Evolutionary conservation across 2,113 vertebrate genomes (phyloP).

Genomic region (Glaucidium brasilianum): DNA sequence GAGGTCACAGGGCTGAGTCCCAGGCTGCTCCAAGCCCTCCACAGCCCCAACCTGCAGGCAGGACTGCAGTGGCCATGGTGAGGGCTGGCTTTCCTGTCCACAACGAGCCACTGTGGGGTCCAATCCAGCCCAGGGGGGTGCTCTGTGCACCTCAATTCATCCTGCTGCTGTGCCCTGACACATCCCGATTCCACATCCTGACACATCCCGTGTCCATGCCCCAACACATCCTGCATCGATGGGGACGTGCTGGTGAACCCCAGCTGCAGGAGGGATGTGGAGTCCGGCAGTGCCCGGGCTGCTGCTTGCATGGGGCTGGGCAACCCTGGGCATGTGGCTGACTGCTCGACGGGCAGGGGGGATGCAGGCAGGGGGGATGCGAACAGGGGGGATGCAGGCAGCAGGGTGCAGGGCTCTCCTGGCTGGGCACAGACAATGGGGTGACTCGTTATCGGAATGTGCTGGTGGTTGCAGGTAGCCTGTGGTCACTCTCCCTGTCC

Average conservation of each 20-base stretch:
- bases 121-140: accelerated
- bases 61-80: neutral
- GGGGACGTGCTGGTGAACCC: neutral
- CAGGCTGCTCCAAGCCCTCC: neutral
- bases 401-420: neutral
- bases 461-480: neutral
- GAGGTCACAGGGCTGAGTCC: neutral
- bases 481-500: neutral
- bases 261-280: neutral
- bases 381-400: neutral
- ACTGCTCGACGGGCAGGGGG: too few species aligned
- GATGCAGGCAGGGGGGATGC: neutral
- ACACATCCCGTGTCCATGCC: neutral
- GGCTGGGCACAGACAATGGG: neutral
- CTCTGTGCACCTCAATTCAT: neutral
- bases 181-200: accelerated
- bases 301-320: neutral
- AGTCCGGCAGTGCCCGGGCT: accelerated
- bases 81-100: neutral
- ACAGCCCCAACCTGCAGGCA: neutral
- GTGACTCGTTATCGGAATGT: neutral
- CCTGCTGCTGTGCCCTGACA: neutral
- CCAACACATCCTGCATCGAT: neutral
- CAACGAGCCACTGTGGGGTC: accelerated
- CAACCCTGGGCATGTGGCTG: neutral